These are phyloP conservation scores for Clitarchus hookeri DNA, from an alignment of 2,888 invertebrate species.

Conservation along the genomic window DNA sequence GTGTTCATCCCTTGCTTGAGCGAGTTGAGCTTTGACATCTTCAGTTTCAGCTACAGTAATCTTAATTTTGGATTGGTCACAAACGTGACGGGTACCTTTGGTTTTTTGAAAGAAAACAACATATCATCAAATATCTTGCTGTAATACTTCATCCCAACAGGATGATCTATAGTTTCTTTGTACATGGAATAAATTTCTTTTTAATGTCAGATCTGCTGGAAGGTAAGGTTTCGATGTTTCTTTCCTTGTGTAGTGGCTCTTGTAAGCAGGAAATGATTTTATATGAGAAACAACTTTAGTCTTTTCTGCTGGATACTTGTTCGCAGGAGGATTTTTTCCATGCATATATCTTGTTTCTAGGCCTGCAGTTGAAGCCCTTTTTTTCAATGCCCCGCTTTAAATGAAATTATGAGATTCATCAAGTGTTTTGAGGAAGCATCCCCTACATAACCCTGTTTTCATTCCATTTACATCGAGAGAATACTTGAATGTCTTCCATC, in stretches of 20 bases:
- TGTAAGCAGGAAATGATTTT: neutral
- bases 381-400: neutral
- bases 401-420: neutral
- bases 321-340: neutral
- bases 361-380: neutral
- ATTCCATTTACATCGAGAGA: neutral
- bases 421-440: neutral
- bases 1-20: neutral
- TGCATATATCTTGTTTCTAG: neutral
- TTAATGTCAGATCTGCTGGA: neutral
- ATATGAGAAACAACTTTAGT: neutral
- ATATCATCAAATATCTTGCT: neutral
- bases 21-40: neutral
- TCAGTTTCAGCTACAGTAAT: slow-evolving; percentile 7
- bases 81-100: neutral
- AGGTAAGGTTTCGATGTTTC: neutral
- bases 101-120: neutral
- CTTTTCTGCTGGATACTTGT: neutral
- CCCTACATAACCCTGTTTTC: neutral
- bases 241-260: slow-evolving; percentile 15
- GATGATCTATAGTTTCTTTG: slow-evolving; percentile 10
- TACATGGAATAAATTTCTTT: neutral
- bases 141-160: neutral
- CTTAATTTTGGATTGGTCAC: neutral
- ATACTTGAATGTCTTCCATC: neutral